These are phyloP conservation scores for Lagopus leucura DNA, from an alignment of 2,113 vertebrate species.

Conservation along the genomic window DNA sequence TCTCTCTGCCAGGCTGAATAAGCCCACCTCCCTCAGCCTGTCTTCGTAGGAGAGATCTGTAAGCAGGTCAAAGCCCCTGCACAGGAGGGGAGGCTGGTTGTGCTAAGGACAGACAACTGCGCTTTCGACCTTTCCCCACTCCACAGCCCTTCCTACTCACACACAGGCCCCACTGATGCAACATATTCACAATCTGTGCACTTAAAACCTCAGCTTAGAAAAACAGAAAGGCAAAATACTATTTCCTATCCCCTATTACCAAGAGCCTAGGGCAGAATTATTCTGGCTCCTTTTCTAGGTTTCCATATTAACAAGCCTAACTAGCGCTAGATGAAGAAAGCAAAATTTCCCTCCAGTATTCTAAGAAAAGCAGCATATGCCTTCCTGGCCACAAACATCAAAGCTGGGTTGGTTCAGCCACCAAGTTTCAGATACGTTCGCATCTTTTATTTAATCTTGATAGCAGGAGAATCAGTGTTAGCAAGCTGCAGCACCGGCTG, in stretches of 20 bases:
- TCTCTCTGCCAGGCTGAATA: too few species aligned
- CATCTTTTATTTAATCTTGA: neutral
- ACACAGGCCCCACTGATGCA: neutral
- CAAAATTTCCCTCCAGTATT: constrained; percentile 37
- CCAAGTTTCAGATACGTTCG: neutral
- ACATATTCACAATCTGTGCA: accelerated
- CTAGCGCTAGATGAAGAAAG: neutral
- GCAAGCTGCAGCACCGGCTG: neutral
- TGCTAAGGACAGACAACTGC: neutral
- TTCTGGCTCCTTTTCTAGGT: neutral
- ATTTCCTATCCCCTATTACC: neutral
- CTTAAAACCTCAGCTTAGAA: neutral
- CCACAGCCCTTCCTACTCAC: neutral
- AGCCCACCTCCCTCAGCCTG: too few species aligned
- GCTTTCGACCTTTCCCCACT: neutral
- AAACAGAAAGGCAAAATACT: neutral
- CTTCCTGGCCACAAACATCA: constrained; percentile 13
- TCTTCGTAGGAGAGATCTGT: too few species aligned
- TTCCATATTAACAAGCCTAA: neutral
- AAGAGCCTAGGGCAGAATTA: neutral
- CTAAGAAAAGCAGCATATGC: constrained; percentile 32
- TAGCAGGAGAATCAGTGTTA: neutral
- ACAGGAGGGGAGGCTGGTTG: neutral
- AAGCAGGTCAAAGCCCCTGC: neutral
- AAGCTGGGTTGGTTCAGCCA: neutral